phyloP scores from a whole-genome alignment of 2,113 vertebrate species.

The Urocolius indicus region DNA sequence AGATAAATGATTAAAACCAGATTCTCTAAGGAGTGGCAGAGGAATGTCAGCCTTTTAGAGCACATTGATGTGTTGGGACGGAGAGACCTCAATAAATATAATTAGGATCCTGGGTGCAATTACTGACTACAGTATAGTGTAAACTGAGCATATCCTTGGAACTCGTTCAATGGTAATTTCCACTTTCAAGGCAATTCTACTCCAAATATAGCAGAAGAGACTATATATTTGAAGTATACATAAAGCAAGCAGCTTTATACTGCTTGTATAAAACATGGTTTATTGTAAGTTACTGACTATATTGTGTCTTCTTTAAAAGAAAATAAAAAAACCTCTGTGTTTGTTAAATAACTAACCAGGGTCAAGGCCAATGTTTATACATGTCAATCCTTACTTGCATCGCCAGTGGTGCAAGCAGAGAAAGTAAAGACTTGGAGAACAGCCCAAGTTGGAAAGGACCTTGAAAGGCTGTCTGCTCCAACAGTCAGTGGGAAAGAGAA shows the following conservation, averaged over 20 bases:
- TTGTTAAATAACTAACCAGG: neutral
- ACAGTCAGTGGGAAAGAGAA: neutral
- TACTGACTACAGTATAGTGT: neutral
- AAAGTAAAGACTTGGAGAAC: neutral
- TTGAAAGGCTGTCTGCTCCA: neutral
- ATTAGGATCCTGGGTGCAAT: neutral
- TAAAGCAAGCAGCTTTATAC: neutral
- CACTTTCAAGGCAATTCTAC: neutral
- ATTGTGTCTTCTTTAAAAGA: neutral
- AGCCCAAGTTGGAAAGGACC: neutral
- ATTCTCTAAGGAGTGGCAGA: neutral
- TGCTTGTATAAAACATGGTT: neutral
- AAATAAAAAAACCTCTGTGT: neutral
- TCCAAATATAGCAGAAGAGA: neutral
- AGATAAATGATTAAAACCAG: neutral
- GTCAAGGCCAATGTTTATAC: neutral
- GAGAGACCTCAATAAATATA: neutral
- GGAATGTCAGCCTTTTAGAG: neutral
- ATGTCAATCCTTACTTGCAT: neutral
- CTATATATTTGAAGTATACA: neutral
- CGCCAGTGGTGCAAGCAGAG: neutral
- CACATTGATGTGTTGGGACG: neutral
- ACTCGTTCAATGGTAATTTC: neutral
- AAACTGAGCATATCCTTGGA: neutral
- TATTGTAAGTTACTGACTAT: neutral